A percentile compares a stretch with the other conserved stretches of the same genome.
phyloP scores from a whole-genome alignment of 1,140 invertebrate species.

The Aphelinus atriplicis region DNA sequence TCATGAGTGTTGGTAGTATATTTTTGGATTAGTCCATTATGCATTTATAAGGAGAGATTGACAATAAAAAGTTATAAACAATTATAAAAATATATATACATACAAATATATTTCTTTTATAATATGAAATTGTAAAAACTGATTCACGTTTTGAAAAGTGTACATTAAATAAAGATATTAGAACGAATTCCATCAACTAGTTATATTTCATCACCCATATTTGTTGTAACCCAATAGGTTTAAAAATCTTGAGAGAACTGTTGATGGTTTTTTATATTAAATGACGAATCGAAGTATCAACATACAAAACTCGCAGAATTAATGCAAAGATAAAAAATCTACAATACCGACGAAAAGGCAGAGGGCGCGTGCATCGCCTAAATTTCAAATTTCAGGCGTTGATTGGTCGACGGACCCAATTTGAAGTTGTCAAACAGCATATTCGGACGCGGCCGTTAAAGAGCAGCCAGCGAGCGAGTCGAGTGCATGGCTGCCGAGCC shows the following conservation, averaged over 20 bases:
- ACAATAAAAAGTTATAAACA: conserved; percentile 52
- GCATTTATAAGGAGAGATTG: conserved; percentile 53
- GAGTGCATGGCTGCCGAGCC: background rate
- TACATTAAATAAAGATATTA: conserved; percentile 36
- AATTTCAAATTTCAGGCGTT: conserved; percentile 8
- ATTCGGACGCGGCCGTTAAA: conserved; percentile 48
- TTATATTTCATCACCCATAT: conserved; percentile 1
- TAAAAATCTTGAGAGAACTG: too few species aligned
- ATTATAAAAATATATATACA: conserved; percentile 28
- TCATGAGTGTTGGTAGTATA: conserved; percentile 27
- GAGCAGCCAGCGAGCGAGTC: conserved; percentile 1
- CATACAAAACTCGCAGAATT: too few species aligned
- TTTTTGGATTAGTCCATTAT: conserved; percentile 29
- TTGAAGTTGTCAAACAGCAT: conserved; percentile 54
- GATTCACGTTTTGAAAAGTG: conserved; percentile 27
- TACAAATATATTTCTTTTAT: conserved; percentile 30
- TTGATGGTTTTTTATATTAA: too few species aligned
- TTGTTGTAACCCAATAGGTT: conserved; percentile 1
- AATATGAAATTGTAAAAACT: conserved; percentile 31
- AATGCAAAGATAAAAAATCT: background rate
- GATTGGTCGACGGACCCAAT: conserved; percentile 44
- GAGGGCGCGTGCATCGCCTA: background rate
- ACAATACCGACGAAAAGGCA: background rate
- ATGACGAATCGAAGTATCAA: too few species aligned
- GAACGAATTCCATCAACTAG: conserved; percentile 11